Evolutionary conservation across 2,797 vertebrate genomes (phyloP).

Genomic region (Gorsachius magnificus): DNA sequence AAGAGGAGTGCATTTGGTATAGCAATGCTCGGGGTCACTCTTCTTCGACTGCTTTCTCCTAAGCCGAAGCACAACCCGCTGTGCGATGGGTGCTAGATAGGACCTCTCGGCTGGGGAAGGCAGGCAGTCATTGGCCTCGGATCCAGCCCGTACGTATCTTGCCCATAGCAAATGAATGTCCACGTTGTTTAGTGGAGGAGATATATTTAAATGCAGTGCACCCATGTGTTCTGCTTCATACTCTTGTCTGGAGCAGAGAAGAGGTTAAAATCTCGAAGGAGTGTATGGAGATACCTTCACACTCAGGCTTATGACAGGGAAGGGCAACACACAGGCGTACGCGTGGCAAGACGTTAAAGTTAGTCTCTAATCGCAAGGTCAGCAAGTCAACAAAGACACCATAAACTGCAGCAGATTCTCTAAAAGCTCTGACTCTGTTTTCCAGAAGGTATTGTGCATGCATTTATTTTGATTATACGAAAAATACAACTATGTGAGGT

Average conservation of each 20-base stretch:
- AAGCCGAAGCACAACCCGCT: background rate
- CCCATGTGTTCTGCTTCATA: background rate
- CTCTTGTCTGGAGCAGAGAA: background rate
- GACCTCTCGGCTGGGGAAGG: background rate
- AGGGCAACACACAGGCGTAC: background rate
- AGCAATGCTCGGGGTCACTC: background rate
- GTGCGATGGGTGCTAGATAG: background rate
- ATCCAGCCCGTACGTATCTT: background rate
- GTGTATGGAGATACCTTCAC: background rate
- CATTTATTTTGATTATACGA: slow-evolving; percentile 63
- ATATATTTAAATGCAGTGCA: background rate
- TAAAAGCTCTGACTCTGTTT: background rate
- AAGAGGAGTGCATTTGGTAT: background rate
- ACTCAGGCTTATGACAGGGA: background rate
- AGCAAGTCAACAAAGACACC: background rate
- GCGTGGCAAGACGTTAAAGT: background rate
- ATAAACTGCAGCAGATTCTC: background rate
- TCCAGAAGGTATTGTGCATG: background rate
- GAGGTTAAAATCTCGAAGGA: background rate
- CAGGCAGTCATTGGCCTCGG: background rate
- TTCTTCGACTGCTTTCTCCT: background rate
- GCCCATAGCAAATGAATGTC: background rate
- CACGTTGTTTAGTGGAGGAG: background rate
- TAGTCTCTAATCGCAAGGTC: background rate
- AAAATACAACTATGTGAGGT: background rate